A percentile compares a stretch with the other conserved stretches of the same genome.
phyloP scores from a whole-genome alignment of 1,140 invertebrate genomes.

The Pseudomyrmex dendroicus region DNA sequence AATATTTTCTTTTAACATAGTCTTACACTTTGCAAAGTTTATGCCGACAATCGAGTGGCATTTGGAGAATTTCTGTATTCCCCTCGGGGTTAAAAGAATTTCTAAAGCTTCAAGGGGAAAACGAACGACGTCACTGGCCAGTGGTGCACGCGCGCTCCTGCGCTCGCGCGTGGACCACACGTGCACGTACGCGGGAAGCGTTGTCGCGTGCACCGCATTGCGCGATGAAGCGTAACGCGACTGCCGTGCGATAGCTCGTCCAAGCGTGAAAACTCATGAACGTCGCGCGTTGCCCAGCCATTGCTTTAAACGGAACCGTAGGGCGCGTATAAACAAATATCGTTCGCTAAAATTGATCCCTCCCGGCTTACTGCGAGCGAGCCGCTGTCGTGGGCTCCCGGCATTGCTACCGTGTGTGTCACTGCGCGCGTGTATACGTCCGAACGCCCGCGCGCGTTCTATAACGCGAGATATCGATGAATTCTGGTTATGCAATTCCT shows the following conservation, averaged over 20 bases:
- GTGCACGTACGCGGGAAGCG: conserved; percentile 33
- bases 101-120: background rate
- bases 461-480: conserved; percentile 49
- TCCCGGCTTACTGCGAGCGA: background rate
- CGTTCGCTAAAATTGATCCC: conserved; percentile 46
- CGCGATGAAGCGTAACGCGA: conserved; percentile 31
- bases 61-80: conserved; percentile 6
- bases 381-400: conserved; percentile 13
- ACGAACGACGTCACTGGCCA: background rate
- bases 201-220: conserved; percentile 35
- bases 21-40: background rate
- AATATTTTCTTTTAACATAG: background rate
- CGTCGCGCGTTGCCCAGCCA: conserved; percentile 20
- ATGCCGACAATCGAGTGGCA: background rate
- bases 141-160: conserved; percentile 39
- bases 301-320: conserved; percentile 50
- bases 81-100: background rate
- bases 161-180: conserved; percentile 37
- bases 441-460: conserved; percentile 14
- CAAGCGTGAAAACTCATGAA: conserved; percentile 41
- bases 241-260: conserved; percentile 16
- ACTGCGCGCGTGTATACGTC: background rate
- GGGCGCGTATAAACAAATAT: conserved; percentile 45
- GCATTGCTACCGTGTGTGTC: conserved; percentile 19
- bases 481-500: conserved; percentile 58